Base-by-base conservation (phyloP, 2,888 invertebrate species). In the Ichneumoninae sp. region DNA sequence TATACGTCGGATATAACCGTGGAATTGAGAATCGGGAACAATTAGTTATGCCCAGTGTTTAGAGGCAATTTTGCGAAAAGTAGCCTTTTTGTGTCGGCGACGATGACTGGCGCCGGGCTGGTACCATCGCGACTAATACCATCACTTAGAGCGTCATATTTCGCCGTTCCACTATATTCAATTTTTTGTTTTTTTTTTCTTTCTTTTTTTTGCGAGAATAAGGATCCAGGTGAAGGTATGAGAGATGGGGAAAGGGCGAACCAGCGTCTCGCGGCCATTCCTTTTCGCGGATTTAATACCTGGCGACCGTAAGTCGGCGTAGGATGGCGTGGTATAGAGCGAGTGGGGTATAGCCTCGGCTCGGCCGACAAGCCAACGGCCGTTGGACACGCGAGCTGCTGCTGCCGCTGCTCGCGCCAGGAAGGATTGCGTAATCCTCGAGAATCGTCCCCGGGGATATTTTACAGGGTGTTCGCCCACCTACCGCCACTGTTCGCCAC, bases 361-460 rank as follows among this genome's bases (percentile, higher is more conserved):
- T 16, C 71, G 70, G 44, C 47, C 74, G 57, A 60, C 74, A 54
- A 81, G 83, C 84, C 84, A 88, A 86, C 85, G 86, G 85, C 83
- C 86, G 74, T 83, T 66, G 83, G 83, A 87, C 87, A 85, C 87
- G 87, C 86, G 87, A 88, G 76, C 63, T 44, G 66, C 50, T 26
- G 60, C 68, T 50, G 66, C 50, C 63, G 33, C 70, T 78, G 74
- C 73, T 66, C 87, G 84, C 86, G 86, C 87, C 84, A 83, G 85
- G 82, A 88, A 88, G 89, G 88, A 89, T 90, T 90, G 87, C 85
- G 87, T 90, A 91, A 90, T 91, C 90, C 90, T 88, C 86, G 88
- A 89, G 88, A 90, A 91, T 90, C 89, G 89, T 90, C 89, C 87
- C 89, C 77, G 86, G 87, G 89, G 89, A 90, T 90, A 90, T 89